Conservation (phyloP, 2,113 vertebrate genomes). For the Podarcis muralis region DNA sequence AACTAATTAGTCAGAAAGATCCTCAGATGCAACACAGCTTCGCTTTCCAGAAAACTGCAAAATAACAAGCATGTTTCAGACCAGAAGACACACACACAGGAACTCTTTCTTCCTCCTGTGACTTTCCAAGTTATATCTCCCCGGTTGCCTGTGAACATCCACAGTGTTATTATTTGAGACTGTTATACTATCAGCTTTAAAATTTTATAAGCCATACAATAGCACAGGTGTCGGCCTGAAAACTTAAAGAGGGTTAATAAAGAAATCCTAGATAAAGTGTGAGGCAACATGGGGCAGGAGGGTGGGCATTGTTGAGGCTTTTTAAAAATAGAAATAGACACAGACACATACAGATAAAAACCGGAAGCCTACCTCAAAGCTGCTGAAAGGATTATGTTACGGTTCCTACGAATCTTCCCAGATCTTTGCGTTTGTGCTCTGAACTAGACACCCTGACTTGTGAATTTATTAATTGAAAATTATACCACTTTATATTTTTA, state of each 20-base stretch:
- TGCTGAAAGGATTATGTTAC: conserved; percentile 63
- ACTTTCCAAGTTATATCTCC: conserved; percentile 67
- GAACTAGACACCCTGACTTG: conserved; percentile 55
- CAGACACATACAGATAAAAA: conserved; percentile 60
- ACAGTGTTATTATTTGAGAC: conserved; percentile 69
- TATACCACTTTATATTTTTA: neutral
- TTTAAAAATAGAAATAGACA: conserved; percentile 44
- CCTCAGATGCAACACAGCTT: conserved; percentile 27
- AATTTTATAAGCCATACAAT: conserved; percentile 71
- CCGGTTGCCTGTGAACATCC: conserved; percentile 68
- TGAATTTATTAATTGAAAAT: conserved; percentile 21
- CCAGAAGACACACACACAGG: conserved; percentile 41
- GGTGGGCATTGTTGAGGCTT: neutral
- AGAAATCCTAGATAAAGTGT: conserved; percentile 73
- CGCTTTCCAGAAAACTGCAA: conserved; percentile 39
- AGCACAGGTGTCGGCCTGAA: conserved; percentile 72
- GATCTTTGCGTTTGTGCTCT: conserved; percentile 62
- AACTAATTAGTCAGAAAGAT: neutral
- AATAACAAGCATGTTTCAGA: conserved; percentile 59
- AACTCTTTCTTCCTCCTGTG: conserved; percentile 39
- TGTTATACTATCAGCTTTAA: conserved; percentile 74
- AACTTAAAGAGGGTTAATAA: conserved; percentile 69
- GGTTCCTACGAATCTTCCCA: conserved; percentile 45
- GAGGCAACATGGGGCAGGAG: conserved; percentile 53
- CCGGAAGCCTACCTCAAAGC: conserved; percentile 35